Evolutionary conservation across 2,797 vertebrate genomes (phyloP).

Genomic region (Otolemur crassicaudatus): DNA sequence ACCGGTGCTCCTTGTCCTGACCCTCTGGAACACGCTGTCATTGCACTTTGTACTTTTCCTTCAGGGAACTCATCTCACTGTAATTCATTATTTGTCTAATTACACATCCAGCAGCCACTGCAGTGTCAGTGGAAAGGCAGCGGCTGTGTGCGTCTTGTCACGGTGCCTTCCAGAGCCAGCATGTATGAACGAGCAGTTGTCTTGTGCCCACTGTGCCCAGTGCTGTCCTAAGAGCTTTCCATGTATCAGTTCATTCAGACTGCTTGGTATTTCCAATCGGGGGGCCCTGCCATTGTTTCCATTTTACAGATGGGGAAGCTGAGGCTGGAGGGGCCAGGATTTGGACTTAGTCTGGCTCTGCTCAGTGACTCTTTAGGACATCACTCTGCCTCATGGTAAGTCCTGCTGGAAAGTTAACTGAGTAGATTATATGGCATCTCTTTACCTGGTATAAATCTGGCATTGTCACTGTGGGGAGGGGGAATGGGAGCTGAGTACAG

Average conservation of each 20-base stretch:
- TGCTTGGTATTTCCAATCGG: background rate
- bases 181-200: accelerated
- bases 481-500: background rate
- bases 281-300: background rate
- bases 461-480: background rate
- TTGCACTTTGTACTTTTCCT: background rate
- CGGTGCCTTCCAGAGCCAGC: background rate
- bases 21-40: background rate
- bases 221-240: too few relatives aligned
- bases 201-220: background rate
- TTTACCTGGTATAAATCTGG: background rate
- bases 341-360: background rate
- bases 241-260: background rate
- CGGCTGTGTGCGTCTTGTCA: background rate
- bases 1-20: background rate
- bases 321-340: background rate
- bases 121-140: background rate
- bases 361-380: background rate
- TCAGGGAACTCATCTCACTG: background rate
- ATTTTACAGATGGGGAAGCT: background rate
- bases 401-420: background rate
- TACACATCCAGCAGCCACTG: background rate
- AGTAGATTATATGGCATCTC: background rate
- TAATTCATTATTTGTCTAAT: constrained; percentile 49
- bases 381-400: background rate